Conservation (phyloP, 2,888 invertebrate species). For the Pterobdella sp. region DNA sequence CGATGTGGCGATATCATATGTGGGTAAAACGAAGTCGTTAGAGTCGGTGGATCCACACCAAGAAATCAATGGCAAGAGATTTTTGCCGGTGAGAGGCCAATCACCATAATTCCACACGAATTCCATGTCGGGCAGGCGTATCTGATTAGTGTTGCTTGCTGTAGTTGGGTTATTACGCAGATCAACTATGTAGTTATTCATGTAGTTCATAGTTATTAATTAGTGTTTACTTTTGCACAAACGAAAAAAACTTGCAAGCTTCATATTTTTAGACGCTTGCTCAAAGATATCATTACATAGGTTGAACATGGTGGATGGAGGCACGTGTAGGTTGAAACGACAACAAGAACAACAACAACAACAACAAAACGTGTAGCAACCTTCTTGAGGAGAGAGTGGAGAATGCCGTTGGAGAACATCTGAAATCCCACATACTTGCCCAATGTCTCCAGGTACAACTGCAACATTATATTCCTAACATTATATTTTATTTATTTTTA, state of each 20-base stretch:
- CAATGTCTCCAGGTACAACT: constrained; percentile 75
- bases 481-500: no score
- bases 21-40: constrained; percentile 82
- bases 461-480: no score
- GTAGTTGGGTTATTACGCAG: no score
- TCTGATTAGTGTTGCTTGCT: no score
- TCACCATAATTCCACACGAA: constrained; percentile 87
- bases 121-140: constrained; percentile 72
- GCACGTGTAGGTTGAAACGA: not conserved
- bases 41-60: constrained; percentile 88
- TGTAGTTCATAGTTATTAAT: no score
- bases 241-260: not conserved
- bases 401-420: constrained; percentile 81
- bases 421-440: constrained; percentile 91
- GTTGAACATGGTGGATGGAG: no score
- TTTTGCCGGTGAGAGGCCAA: constrained; percentile 68
- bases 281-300: constrained; percentile 1
- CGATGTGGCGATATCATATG: constrained; percentile 87
- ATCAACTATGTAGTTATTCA: no score
- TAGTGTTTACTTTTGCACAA: not conserved
- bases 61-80: constrained; percentile 71
- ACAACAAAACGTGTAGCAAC: no score
- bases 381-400: constrained; percentile 73
- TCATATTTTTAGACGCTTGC: not conserved
- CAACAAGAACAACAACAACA: constrained; percentile 1